phyloP scores from a whole-genome alignment of 2,888 invertebrate species.

The Fragum fragum region DNA sequence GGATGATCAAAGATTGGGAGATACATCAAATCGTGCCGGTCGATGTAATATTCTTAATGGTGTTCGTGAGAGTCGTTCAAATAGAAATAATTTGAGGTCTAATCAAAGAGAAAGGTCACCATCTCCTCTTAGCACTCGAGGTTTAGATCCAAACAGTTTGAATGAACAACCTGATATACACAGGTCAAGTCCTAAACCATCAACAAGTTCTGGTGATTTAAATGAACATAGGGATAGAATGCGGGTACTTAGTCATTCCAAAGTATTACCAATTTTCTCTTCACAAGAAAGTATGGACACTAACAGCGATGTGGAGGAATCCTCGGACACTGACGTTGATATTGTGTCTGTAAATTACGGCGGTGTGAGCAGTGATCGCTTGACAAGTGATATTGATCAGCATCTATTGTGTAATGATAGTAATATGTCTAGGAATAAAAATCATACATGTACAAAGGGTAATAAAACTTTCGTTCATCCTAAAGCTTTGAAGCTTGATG shows the following conservation, averaged over 20 bases:
- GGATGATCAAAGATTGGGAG: neutral
- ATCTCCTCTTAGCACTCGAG: neutral
- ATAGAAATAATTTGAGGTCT: neutral
- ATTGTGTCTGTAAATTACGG: slow-evolving; percentile 39
- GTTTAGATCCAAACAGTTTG: neutral
- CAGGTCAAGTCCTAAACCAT: slow-evolving; percentile 36
- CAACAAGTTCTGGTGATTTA: slow-evolving; percentile 38
- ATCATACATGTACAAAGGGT: slow-evolving; percentile 22
- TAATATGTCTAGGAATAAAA: slow-evolving; percentile 1
- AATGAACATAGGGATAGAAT: neutral
- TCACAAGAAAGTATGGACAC: slow-evolving; percentile 68
- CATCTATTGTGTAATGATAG: neutral
- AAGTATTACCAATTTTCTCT: slow-evolving; percentile 48
- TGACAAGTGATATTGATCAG: neutral
- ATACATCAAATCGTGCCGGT: neutral
- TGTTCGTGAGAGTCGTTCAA: neutral
- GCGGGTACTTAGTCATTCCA: slow-evolving; percentile 42
- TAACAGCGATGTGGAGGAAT: slow-evolving; percentile 57
- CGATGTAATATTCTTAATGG: neutral
- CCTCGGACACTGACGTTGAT: slow-evolving; percentile 58
- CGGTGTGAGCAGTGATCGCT: neutral
- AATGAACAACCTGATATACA: neutral
- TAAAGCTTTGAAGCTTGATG: slow-evolving; percentile 62
- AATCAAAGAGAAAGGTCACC: neutral
- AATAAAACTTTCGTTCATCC: slow-evolving; percentile 51